Conservation (phyloP, 2,797 vertebrate genomes). For the Phataginus tetradactyla region DNA sequence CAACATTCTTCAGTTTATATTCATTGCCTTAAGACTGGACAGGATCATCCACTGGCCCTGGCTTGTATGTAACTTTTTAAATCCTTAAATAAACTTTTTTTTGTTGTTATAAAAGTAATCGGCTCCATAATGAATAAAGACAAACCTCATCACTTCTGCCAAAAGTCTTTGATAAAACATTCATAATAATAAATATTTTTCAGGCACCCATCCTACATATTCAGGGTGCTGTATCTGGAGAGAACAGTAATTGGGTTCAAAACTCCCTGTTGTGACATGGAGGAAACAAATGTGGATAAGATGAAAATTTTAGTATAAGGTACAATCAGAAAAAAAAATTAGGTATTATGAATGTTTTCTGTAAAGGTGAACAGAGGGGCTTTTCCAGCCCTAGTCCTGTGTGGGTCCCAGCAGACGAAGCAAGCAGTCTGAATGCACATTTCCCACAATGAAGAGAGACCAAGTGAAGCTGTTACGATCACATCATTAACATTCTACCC, state of each 20-base stretch:
- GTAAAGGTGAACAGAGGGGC: background rate
- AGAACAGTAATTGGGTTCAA: background rate
- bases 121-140: background rate
- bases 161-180: slow-evolving; percentile 28
- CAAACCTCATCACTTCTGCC: background rate
- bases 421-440: background rate
- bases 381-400: background rate
- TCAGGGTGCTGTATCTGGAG: background rate
- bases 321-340: background rate
- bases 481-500: background rate
- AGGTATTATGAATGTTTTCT: background rate
- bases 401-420: background rate
- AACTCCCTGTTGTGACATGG: background rate
- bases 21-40: slow-evolving; percentile 97
- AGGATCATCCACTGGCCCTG: slow-evolving; percentile 98
- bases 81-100: slow-evolving; percentile 37
- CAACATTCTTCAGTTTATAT: slow-evolving; percentile 99
- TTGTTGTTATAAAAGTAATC: slow-evolving; percentile 51
- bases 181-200: background rate
- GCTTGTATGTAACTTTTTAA: slow-evolving; percentile 91
- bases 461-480: background rate
- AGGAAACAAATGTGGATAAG: background rate
- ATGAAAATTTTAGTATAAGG: background rate
- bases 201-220: background rate
- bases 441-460: background rate